Evolutionary conservation across 2,888 invertebrate genomes (phyloP).

Genomic region (Rhorus exstirpatorius): DNA sequence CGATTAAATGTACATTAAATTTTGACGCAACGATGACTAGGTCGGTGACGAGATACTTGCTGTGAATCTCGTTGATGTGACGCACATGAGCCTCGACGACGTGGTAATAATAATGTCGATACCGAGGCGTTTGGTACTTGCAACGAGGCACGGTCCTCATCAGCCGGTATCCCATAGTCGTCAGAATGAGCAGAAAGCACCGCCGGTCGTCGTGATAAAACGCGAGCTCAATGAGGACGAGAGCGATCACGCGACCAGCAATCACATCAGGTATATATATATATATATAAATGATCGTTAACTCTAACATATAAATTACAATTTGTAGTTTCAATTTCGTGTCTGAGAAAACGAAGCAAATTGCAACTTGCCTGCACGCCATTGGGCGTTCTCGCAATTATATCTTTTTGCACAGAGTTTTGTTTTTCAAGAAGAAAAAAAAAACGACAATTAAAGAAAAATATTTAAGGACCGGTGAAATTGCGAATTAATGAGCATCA

Average conservation of each 20-base stretch:
- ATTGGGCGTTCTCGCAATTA: neutral
- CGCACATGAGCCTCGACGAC: constrained; percentile 99
- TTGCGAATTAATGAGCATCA: too few relatives aligned
- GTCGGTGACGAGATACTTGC: constrained; percentile 99
- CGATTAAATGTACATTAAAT: neutral
- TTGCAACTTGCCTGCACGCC: neutral
- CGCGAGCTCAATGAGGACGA: constrained; percentile 95
- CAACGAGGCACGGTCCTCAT: constrained; percentile 91
- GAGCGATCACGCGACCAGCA: constrained; percentile 86
- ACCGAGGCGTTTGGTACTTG: constrained; percentile 97
- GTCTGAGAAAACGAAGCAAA: constrained; percentile 11
- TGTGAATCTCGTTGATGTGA: constrained; percentile 99
- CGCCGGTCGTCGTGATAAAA: constrained; percentile 97
- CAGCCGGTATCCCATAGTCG: constrained; percentile 84
- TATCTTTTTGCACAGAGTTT: neutral
- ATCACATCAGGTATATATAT: constrained; percentile 85
- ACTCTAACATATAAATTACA: constrained; percentile 11
- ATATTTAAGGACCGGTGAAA: too few relatives aligned
- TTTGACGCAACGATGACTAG: constrained; percentile 82
- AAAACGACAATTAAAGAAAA: too few relatives aligned
- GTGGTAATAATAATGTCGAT: constrained; percentile 99
- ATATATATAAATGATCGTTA: constrained; percentile 53
- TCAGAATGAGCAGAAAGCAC: constrained; percentile 92
- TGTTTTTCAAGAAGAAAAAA: too few relatives aligned
- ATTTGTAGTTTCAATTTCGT: constrained; percentile 14